A percentile compares a stretch with the other conserved stretches of the same genome.
phyloP scores from a whole-genome alignment of 1,140 invertebrate species.

The Drosophila quadrilineata region DNA sequence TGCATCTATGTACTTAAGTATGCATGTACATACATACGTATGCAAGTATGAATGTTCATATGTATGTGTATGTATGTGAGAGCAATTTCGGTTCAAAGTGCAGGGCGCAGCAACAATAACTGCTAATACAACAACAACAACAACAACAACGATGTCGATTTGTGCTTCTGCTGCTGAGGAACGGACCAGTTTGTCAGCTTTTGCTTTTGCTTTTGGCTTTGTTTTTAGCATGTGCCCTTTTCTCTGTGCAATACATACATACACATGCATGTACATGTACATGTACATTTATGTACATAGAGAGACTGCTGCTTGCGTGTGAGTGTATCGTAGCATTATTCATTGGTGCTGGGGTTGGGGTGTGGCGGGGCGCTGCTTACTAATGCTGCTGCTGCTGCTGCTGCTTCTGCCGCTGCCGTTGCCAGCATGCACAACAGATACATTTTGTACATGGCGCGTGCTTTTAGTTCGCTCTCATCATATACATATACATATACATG shows the following conservation, averaged over 20 bases:
- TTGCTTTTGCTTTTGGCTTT: constrained; percentile 65
- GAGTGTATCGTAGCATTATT: constrained; percentile 2
- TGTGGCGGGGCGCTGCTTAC: constrained; percentile 12
- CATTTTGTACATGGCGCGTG: constrained; percentile 35
- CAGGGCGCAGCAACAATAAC: constrained; percentile 19
- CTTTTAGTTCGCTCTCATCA: constrained; percentile 13
- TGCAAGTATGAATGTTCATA: not conserved
- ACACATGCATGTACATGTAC: not conserved
- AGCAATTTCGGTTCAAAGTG: constrained; percentile 39
- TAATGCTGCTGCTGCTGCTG: not conserved
- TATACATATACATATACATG: no score
- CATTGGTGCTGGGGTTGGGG: constrained; percentile 14
- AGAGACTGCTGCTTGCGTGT: constrained; percentile 1
- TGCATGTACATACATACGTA: not conserved
- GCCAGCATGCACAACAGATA: constrained; percentile 36
- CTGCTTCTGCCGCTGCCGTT: not conserved
- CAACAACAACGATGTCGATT: constrained; percentile 6
- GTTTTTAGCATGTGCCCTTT: constrained; percentile 71
- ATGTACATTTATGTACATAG: not conserved
- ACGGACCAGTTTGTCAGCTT: constrained; percentile 51
- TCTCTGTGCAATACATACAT: constrained; percentile 25
- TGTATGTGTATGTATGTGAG: constrained; percentile 4
- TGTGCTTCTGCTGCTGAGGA: constrained; percentile 13
- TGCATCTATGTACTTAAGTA: constrained; percentile 12
- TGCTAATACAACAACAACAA: not conserved